Evolutionary conservation across 2,797 vertebrate genomes (phyloP).

Genomic region (Argentina silus): DNA sequence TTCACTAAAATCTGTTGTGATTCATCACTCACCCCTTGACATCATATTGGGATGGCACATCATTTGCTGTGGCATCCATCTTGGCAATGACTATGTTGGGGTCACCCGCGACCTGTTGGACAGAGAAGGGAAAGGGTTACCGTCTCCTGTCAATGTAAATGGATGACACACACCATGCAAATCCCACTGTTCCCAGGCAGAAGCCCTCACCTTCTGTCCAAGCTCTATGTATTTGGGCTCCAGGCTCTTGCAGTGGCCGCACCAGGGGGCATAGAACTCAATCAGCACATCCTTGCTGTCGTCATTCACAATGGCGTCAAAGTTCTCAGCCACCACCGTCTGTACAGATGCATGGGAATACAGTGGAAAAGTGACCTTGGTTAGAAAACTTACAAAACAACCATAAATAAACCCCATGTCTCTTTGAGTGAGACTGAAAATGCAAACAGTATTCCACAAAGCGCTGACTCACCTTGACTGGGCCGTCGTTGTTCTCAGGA

Average conservation of each 20-base stretch:
- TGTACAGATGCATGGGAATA: conserved; percentile 30
- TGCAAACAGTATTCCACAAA: too few relatives aligned
- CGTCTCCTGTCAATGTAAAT: background rate
- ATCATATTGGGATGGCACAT: conserved; percentile 95
- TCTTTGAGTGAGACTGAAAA: too few relatives aligned
- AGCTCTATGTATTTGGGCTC: conserved; percentile 97
- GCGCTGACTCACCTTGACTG: conserved; percentile 87
- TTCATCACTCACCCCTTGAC: conserved; percentile 89
- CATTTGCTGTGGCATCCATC: conserved; percentile 99
- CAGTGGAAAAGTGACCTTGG: background rate
- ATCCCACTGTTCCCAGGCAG: background rate
- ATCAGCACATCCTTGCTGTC: conserved; percentile 95
- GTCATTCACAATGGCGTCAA: conserved; percentile 87
- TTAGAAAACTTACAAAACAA: background rate
- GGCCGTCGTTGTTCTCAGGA: conserved; percentile 92
- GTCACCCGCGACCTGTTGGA: conserved; percentile 82
- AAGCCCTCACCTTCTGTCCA: conserved; percentile 89
- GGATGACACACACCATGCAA: background rate
- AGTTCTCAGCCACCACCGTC: conserved; percentile 82
- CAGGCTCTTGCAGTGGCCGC: conserved; percentile 97
- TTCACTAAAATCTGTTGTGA: too few relatives aligned
- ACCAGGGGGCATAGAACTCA: conserved; percentile 98
- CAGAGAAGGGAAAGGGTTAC: background rate
- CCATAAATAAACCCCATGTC: background rate
- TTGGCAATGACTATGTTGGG: conserved; percentile 94